phyloP scores from a whole-genome alignment of 2,113 vertebrate species.

The Alligator mississippiensis region DNA sequence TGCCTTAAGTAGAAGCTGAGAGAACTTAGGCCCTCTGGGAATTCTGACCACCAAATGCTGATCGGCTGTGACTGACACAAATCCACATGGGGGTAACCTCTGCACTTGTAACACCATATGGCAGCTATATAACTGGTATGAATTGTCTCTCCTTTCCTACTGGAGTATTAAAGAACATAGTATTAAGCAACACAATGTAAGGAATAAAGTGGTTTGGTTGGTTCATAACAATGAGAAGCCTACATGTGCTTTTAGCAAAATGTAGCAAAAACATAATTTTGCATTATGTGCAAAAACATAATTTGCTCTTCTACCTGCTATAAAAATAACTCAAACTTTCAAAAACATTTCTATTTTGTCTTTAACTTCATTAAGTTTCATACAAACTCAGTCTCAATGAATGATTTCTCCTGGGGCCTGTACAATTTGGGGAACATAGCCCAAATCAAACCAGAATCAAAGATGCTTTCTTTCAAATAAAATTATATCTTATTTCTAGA shows the following conservation, averaged over 20 bases:
- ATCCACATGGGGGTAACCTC: background rate
- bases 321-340: slow-evolving; percentile 28
- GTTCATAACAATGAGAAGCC: too few species aligned
- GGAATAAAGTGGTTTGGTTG: too few species aligned
- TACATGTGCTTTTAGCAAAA: too few species aligned
- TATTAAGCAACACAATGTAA: too few species aligned
- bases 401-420: slow-evolving; percentile 38
- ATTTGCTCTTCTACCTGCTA: background rate
- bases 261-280: too few species aligned
- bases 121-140: background rate
- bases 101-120: background rate
- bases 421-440: background rate
- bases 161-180: background rate
- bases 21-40: background rate
- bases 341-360: slow-evolving; percentile 36
- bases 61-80: background rate
- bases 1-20: background rate
- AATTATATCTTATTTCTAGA: slow-evolving; percentile 12
- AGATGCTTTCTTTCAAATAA: background rate
- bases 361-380: slow-evolving; percentile 5
- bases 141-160: background rate
- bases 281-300: too few species aligned
- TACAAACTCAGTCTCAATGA: slow-evolving; percentile 13
- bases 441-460: background rate
- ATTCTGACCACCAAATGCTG: background rate